A percentile compares a stretch with the other conserved stretches of the same genome.
These are phyloP conservation scores for Tenthredo livida DNA, from an alignment of 2,888 invertebrate genomes.

Conservation along the genomic window DNA sequence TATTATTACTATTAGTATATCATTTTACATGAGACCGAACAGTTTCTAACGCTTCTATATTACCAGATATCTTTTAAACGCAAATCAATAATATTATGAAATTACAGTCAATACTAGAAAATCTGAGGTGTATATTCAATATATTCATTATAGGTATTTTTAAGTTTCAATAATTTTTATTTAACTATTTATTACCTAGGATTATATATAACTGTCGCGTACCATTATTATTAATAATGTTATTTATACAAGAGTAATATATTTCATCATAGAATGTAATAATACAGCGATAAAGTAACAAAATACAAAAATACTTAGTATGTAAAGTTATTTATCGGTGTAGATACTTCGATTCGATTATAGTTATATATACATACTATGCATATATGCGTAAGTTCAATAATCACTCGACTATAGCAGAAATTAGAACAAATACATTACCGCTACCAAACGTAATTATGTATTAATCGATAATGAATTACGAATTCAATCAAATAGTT, in stretches of 20 bases:
- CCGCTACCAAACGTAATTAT: neutral
- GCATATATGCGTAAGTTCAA: too few relatives aligned
- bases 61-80: neutral
- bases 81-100: neutral
- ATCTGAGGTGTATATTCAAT: neutral
- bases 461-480: neutral
- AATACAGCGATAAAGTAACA: neutral
- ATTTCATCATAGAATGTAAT: conserved; percentile 30
- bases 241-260: conserved; percentile 56
- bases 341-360: conserved; percentile 28
- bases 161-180: neutral
- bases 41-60: neutral
- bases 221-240: conserved; percentile 46
- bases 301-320: neutral
- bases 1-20: neutral
- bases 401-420: neutral
- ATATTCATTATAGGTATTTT: too few relatives aligned
- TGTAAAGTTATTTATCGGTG: conserved; percentile 23
- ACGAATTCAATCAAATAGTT: neutral
- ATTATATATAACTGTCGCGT: conserved; percentile 8
- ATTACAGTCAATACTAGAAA: neutral
- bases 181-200: conserved; percentile 32
- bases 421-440: neutral
- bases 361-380: too few relatives aligned
- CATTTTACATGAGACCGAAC: neutral